Evolutionary conservation across 1,140 invertebrate genomes (phyloP).

Genomic region (Bombus consobrinus): DNA sequence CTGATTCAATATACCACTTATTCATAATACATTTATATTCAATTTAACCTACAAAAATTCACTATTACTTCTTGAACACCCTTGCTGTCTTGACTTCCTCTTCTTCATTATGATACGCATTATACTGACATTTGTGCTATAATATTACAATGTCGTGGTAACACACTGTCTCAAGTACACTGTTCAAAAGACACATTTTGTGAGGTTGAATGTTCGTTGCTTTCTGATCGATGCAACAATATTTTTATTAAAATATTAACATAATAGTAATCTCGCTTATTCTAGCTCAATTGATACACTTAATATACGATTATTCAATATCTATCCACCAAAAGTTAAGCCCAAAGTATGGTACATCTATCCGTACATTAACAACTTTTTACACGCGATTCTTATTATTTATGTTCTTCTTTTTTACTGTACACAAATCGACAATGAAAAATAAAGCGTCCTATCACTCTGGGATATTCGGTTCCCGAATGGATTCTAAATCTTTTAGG

Average conservation of each 20-base stretch:
- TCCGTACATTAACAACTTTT: conserved; percentile 80
- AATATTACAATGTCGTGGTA: conserved; percentile 62
- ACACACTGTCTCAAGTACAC: conserved; percentile 71
- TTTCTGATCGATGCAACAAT: conserved; percentile 67
- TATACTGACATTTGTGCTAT: conserved; percentile 65
- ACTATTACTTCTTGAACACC: conserved; percentile 63
- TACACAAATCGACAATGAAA: conserved; percentile 77
- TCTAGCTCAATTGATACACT: conserved; percentile 73
- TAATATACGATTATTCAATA: conserved; percentile 68
- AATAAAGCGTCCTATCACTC: conserved; percentile 83
- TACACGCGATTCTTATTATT: conserved; percentile 78
- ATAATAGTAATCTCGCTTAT: conserved; percentile 73
- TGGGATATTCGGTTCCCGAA: conserved; percentile 84
- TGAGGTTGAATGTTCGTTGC: conserved; percentile 76
- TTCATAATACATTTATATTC: conserved; percentile 50
- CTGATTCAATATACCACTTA: conserved; percentile 47
- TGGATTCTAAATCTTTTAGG: conserved; percentile 87
- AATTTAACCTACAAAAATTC: conserved; percentile 50
- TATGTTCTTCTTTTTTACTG: conserved; percentile 75
- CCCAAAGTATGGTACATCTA: conserved; percentile 79
- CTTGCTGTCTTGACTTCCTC: conserved; percentile 52
- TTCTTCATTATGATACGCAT: conserved; percentile 53
- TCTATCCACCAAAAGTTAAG: conserved; percentile 66
- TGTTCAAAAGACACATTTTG: conserved; percentile 79
- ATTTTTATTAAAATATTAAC: conserved; percentile 78